Evolutionary conservation across 2,797 vertebrate species (phyloP).

Genomic region (Anas bernieri): DNA sequence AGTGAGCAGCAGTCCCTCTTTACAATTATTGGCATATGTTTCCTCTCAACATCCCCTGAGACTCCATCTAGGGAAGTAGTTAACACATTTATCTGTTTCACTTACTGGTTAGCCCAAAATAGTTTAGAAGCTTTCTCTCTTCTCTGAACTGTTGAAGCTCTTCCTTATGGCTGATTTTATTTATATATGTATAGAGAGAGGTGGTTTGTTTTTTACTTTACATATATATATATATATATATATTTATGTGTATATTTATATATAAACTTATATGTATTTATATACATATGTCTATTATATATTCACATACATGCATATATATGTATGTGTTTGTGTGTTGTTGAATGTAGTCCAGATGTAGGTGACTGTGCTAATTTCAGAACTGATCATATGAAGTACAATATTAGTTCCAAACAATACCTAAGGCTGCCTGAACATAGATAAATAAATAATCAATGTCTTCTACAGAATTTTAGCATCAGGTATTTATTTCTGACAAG

Average conservation of each 20-base stretch:
- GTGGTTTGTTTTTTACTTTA: not conserved
- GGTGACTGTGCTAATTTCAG: not conserved
- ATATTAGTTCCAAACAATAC: not conserved
- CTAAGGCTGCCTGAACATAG: not conserved
- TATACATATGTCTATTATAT: not conserved
- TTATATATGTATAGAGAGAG: no score
- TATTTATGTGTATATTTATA: not conserved
- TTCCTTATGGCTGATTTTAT: not conserved
- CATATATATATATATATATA: not conserved
- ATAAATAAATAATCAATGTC: not conserved
- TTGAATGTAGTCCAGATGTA: not conserved
- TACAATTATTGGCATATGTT: not conserved
- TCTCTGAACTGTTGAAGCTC: not conserved
- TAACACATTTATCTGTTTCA: slow-evolving; percentile 26
- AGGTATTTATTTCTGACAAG: not conserved
- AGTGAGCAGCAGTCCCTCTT: slow-evolving; percentile 4
- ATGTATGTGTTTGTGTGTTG: not conserved
- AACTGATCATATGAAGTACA: not conserved
- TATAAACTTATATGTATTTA: not conserved
- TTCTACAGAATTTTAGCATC: not conserved
- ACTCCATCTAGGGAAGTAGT: not conserved
- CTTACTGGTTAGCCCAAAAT: slow-evolving; percentile 4
- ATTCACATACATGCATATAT: not conserved
- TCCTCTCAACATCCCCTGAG: slow-evolving; percentile 13
- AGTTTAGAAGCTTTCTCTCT: not conserved